Evolutionary conservation across 2,888 invertebrate genomes (phyloP).

Genomic region (Calameuta filiformis): DNA sequence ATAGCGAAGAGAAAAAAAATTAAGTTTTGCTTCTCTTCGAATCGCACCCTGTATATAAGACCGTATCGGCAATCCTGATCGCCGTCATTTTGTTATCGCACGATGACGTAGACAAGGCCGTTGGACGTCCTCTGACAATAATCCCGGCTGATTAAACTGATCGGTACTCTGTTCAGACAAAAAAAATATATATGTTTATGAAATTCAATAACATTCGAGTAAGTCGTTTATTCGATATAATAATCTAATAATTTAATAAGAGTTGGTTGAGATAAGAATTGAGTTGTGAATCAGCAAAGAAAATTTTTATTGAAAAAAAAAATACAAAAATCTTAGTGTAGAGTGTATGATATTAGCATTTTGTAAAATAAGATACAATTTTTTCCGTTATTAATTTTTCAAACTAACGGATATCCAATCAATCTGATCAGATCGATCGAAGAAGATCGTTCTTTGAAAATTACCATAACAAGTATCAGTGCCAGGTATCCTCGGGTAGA

Average conservation of each 20-base stretch:
- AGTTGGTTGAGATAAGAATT: neutral
- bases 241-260: neutral
- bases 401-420: neutral
- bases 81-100: constrained; percentile 40
- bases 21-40: neutral
- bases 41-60: neutral
- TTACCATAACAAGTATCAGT: constrained; percentile 29
- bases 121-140: constrained; percentile 34
- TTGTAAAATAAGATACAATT: neutral
- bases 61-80: constrained; percentile 13
- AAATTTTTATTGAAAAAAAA: neutral
- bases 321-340: neutral
- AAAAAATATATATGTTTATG: neutral
- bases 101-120: constrained; percentile 45
- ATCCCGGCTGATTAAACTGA: neutral
- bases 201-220: neutral
- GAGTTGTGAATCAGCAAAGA: neutral
- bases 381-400: neutral
- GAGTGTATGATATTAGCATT: neutral
- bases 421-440: neutral
- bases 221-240: neutral
- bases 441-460: constrained; percentile 4
- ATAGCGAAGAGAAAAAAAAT: neutral
- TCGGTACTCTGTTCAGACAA: neutral
- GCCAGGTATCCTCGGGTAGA: constrained; percentile 17